Evolutionary conservation across 2,797 vertebrate species (phyloP).

Genomic region (Coluber constrictor): DNA sequence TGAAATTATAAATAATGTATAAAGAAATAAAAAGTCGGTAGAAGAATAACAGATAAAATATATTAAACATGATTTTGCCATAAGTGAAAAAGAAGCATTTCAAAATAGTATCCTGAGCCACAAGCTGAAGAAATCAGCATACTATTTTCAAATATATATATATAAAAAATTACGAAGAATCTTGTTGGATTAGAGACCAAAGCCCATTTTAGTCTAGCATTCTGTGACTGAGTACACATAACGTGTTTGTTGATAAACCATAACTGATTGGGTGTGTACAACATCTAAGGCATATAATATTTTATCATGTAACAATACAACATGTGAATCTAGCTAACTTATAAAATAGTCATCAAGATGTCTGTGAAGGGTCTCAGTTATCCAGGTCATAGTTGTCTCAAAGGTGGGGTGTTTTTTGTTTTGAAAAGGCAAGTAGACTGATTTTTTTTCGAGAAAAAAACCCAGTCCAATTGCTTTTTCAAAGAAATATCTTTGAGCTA

Average conservation of each 20-base stretch:
- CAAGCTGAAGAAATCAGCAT: slow-evolving; percentile 15
- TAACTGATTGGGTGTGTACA: not conserved
- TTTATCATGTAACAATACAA: not conserved
- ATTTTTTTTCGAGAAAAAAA: not conserved
- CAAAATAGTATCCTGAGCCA: slow-evolving; percentile 44
- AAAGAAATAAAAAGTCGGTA: slow-evolving; percentile 56
- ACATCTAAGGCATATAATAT: not conserved
- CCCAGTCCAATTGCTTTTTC: too few species aligned
- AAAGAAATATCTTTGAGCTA: not conserved
- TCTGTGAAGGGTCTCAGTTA: not conserved
- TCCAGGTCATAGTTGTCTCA: not conserved
- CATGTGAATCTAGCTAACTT: not conserved
- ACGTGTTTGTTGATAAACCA: not conserved
- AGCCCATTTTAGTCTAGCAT: not conserved
- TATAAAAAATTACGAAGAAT: not conserved
- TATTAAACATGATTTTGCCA: slow-evolving; percentile 31
- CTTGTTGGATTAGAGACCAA: not conserved
- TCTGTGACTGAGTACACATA: not conserved
- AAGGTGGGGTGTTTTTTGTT: not conserved
- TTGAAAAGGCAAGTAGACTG: not conserved
- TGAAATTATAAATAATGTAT: slow-evolving; percentile 76
- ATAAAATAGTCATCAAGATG: not conserved
- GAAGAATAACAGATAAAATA: slow-evolving; percentile 61
- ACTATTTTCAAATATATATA: slow-evolving; percentile 6
- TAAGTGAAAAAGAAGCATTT: slow-evolving; percentile 9